Percentiles rank a stretch among this genome's conserved stretches.
These are phyloP conservation scores for Anticlea derivata DNA, from an alignment of 2,888 invertebrate genomes.

Conservation along the genomic window DNA sequence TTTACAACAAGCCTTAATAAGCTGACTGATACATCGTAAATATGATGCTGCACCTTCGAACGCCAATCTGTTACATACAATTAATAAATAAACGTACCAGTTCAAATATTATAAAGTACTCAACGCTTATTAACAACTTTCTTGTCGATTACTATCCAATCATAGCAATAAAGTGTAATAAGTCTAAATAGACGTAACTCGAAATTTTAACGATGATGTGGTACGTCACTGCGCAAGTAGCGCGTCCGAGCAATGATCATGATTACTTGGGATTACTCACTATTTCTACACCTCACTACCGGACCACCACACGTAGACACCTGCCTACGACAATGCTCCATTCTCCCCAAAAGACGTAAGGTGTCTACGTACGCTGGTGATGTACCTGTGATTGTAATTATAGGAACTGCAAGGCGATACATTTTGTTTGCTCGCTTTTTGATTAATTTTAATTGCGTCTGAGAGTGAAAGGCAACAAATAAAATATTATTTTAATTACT, in stretches of 20 bases:
- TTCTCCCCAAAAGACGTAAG: neutral
- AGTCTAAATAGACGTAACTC: constrained; percentile 41
- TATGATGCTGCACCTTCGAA: constrained; percentile 37
- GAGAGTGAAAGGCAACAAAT: constrained; percentile 56
- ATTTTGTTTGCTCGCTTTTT: constrained; percentile 45
- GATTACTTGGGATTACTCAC: constrained; percentile 59
- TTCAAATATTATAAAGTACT: constrained; percentile 42
- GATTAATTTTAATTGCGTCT: constrained; percentile 58
- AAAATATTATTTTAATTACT: constrained; percentile 51
- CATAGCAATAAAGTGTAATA: constrained; percentile 48
- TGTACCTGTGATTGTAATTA: constrained; percentile 17
- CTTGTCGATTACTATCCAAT: constrained; percentile 40
- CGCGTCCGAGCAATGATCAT: constrained; percentile 45
- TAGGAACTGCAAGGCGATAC: constrained; percentile 29
- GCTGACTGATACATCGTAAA: constrained; percentile 48
- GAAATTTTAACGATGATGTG: constrained; percentile 44
- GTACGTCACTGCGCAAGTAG: constrained; percentile 34
- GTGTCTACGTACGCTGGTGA: constrained; percentile 34
- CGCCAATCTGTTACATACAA: constrained; percentile 38
- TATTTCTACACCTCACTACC: constrained; percentile 52
- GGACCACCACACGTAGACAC: constrained; percentile 44
- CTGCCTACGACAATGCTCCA: constrained; percentile 19
- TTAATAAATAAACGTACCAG: constrained; percentile 31
- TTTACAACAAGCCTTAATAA: constrained; percentile 49
- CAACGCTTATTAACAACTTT: constrained; percentile 45